Percentiles rank a stretch among this genome's conserved stretches.
phyloP scores from a whole-genome alignment of 2,888 invertebrate species.

The Sthenelais limicola region DNA sequence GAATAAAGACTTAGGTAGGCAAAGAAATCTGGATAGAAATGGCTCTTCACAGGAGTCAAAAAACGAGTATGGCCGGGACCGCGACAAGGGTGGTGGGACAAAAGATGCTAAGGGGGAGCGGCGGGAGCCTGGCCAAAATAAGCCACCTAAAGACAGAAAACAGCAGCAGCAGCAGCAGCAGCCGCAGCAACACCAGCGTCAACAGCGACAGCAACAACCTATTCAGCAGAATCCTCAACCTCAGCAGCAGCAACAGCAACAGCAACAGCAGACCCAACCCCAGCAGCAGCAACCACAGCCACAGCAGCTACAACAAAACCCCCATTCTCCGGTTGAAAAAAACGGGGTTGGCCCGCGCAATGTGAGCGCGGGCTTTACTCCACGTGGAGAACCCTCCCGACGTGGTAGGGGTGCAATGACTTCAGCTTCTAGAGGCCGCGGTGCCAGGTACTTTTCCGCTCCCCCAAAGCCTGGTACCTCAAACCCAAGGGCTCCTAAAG shows the following conservation, averaged over 20 bases:
- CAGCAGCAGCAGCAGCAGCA: constrained; percentile 35
- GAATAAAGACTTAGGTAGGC: constrained; percentile 20
- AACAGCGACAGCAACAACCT: constrained; percentile 6
- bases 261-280: constrained; percentile 6
- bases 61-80: constrained; percentile 39
- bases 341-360: constrained; percentile 76
- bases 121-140: constrained; percentile 37
- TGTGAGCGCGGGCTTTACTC: constrained; percentile 76
- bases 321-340: constrained; percentile 33
- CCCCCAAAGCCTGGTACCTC: constrained; percentile 21
- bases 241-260: constrained; percentile 10
- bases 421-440: constrained; percentile 31
- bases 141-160: constrained; percentile 26
- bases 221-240: not conserved
- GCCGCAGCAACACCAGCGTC: constrained; percentile 17
- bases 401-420: constrained; percentile 78
- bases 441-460: constrained; percentile 34
- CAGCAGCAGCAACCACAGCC: constrained; percentile 2
- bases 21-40: constrained; percentile 22
- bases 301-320: not conserved
- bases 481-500: not conserved
- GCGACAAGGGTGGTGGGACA: constrained; percentile 41
- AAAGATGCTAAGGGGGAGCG: constrained; percentile 33
- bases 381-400: constrained; percentile 90
- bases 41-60: constrained; percentile 34